These are phyloP conservation scores for Stenopsyche tienmushanensis DNA, from an alignment of 1,140 invertebrate species.

Conservation along the genomic window DNA sequence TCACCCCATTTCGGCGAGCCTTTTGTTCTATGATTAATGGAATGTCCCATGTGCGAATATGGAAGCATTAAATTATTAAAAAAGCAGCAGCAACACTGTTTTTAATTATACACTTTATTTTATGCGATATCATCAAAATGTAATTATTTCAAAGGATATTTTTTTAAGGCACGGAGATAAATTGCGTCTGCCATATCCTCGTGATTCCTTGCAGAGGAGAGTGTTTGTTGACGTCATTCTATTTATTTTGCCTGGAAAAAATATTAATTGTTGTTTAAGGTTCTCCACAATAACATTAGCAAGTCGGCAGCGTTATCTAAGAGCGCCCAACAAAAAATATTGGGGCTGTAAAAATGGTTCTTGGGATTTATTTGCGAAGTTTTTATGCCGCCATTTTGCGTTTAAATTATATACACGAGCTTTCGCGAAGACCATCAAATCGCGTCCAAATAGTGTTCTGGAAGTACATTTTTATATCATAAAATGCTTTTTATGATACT, in stretches of 20 bases:
- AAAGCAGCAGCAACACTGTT: slow-evolving; percentile 21
- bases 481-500: too few relatives aligned
- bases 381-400: too few relatives aligned
- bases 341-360: too few relatives aligned
- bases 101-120: slow-evolving; percentile 30
- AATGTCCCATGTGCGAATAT: slow-evolving; percentile 29
- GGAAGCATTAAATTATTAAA: slow-evolving; percentile 29
- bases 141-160: slow-evolving; percentile 28
- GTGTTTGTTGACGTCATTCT: background rate
- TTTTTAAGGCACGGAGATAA: slow-evolving; percentile 16
- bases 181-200: slow-evolving; percentile 5
- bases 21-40: slow-evolving; percentile 28
- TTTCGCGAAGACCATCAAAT: too few relatives aligned
- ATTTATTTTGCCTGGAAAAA: background rate
- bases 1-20: slow-evolving; percentile 13
- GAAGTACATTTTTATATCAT: too few relatives aligned
- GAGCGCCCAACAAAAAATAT: too few relatives aligned
- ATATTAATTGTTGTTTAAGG: too few relatives aligned
- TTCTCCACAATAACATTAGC: too few relatives aligned
- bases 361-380: too few relatives aligned
- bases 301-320: too few relatives aligned
- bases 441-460: too few relatives aligned
- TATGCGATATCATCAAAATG: slow-evolving; percentile 30
- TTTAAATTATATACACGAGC: too few relatives aligned
- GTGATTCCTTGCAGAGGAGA: background rate